Base-by-base conservation (phyloP, 2,888 invertebrate species). In the Bruchidius siliquastri region DNA sequence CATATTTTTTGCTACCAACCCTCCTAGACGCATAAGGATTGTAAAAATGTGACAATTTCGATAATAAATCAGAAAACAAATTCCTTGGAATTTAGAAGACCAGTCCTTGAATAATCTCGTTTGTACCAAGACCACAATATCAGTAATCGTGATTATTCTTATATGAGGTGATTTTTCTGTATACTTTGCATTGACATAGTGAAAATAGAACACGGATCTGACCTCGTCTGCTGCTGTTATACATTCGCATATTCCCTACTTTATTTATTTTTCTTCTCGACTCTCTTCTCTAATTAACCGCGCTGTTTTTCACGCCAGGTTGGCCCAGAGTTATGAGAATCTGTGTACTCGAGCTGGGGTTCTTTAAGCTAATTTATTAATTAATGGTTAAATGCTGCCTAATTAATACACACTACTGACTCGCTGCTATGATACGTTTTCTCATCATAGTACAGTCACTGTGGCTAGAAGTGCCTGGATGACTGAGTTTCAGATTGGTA, bases 281-380 rank as follows among this genome's bases (percentile, higher is more conserved):
- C 49, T 30, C 30, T 49, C 49, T 49, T 49, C 49, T 49, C 49
- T 49, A 49, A 49, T 49, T 49, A 49, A 49, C 49, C 49, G 49
- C 49, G 49, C 49, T 49, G 49, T 49, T 49, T 49, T 49, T 49
- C 49, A 49, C 49, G 49, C 49, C 49, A 49, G 49, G 49, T 13
- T 49, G 49, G 49, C 18, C 8, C 49, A 49, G 49, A 49, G 71
- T 69, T 73, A 72, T 75, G 75, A 77, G 76, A 76, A 77, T 75
- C 73, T 49, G 49, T 49, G 49, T 49, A 49, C 49, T 49, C 49
- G 18, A 4, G 49, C 49, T 49, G 13, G 3, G 49, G 13, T 49
- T 49, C 49, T 73, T 69, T 74, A 70, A 71, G 67, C 71, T 74
- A 72, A 75, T 76, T 75, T 74, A 73, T 72, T 75, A 77, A 77